Conservation (phyloP, 1,140 invertebrate genomes). For the Drosophila serrata region DNA sequence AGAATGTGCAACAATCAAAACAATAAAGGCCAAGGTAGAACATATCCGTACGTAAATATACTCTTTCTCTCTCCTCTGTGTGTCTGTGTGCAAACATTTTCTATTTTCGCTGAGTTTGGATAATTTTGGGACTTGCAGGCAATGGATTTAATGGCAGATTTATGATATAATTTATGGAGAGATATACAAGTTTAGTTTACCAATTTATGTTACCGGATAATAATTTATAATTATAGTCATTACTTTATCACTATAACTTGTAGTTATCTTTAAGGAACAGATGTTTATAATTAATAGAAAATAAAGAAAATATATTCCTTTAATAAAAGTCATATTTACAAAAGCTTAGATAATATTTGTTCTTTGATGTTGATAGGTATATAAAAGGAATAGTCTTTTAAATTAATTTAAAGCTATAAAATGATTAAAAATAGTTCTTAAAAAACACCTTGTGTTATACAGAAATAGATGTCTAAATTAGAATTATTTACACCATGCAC, state of each 20-base stretch:
- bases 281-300: neutral
- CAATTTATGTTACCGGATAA: slow-evolving; percentile 3
- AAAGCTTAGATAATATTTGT: too few relatives aligned
- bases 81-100: neutral
- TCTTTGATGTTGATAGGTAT: neutral
- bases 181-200: neutral
- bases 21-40: slow-evolving; percentile 35
- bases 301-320: neutral
- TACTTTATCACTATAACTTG: neutral
- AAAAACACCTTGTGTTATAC: neutral
- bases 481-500: slow-evolving; percentile 1
- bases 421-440: neutral
- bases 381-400: too few relatives aligned
- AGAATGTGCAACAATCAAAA: slow-evolving; percentile 54
- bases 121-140: slow-evolving; percentile 14
- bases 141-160: slow-evolving; percentile 1
- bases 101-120: neutral
- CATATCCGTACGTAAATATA: slow-evolving; percentile 9
- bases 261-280: neutral
- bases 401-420: neutral
- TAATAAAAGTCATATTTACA: neutral
- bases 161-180: slow-evolving; percentile 8
- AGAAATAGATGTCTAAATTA: neutral
- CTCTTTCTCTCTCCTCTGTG: neutral
- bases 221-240: neutral